phyloP scores from a whole-genome alignment of 1,140 invertebrate genomes.

The Bombus polaris region DNA sequence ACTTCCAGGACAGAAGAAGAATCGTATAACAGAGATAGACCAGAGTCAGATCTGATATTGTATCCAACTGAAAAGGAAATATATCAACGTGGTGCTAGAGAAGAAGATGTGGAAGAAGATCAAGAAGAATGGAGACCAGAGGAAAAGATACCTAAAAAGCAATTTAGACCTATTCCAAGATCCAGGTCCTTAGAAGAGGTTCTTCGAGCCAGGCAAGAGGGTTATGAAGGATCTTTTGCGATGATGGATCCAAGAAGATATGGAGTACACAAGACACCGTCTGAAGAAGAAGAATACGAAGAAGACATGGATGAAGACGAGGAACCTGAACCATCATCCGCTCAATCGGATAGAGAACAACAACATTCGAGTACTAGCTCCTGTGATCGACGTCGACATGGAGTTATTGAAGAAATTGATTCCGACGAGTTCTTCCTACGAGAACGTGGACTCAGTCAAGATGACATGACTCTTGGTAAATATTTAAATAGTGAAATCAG shows the following conservation, averaged over 20 bases:
- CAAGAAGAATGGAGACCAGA: constrained; percentile 37
- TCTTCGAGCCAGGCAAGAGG: constrained; percentile 32
- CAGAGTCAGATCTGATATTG: constrained; percentile 35
- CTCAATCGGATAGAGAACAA: constrained; percentile 80
- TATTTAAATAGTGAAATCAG: constrained; percentile 90
- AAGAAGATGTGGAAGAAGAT: constrained; percentile 32
- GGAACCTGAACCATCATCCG: constrained; percentile 64
- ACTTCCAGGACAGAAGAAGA: constrained; percentile 63
- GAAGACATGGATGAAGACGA: constrained; percentile 70
- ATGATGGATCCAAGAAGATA: constrained; percentile 75
- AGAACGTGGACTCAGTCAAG: constrained; percentile 90
- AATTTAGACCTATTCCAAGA: constrained; percentile 38
- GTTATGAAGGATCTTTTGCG: constrained; percentile 66
- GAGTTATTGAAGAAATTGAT: constrained; percentile 91
- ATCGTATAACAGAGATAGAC: constrained; percentile 66
- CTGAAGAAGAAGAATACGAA: constrained; percentile 53
- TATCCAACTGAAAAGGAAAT: constrained; percentile 21
- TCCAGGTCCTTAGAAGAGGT: constrained; percentile 59
- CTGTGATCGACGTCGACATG: constrained; percentile 82
- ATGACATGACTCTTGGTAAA: constrained; percentile 89
- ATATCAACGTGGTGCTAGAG: not conserved
- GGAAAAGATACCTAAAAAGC: constrained; percentile 34
- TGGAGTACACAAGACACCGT: constrained; percentile 31
- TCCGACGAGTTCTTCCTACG: constrained; percentile 93
- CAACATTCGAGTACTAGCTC: constrained; percentile 82